Evolutionary conservation across 1,140 invertebrate species (phyloP), one percentile per base, ranked within the genome.

Genomic region (Platyscapa corneri): DNA sequence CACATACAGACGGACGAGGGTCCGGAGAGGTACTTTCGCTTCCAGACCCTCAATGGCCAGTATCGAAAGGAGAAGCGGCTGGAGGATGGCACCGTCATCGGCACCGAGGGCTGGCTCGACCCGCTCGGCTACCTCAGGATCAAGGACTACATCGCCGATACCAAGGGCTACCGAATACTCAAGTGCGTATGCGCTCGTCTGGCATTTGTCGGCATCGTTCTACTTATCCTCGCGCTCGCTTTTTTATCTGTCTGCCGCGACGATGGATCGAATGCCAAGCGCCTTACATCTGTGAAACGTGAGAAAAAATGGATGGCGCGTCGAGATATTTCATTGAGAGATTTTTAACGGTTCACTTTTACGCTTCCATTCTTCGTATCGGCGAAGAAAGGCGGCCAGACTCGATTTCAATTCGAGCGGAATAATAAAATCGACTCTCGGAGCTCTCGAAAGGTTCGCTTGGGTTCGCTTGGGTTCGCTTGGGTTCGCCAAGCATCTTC

Each of bases 1-100:
- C 97, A 98, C 93, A 97, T 98, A 88, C 97, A 98, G 92, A 98
- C 97, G n/a, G 97, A 98, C 90, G 97, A 97, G 92, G 97, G 97
- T 37, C 96, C 96, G 0, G 97, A 97, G 89, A 94, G 97, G 42
- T 97, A 96, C 92, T 97, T 97, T 93, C 95, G 96, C 83, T 98
- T 96, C 91, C 97, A 98, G 93, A 98, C 97, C 0, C 95, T 96
- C 87, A 97, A 96, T 91, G 97, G 97, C 3, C 97, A 98, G 90
- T 98, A 97, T 90, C 94, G 97, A 27, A 97, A 97, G 92, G 97
- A 98, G 90, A 96, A 97, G 90, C 94, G 97, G 79, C 93, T 98
- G 1, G 95, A 96, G 90, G 97, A 97, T 92, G 97, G 97, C 81
- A 97, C 96, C 6, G 96, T 97, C 82, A 95, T 97, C 82, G 96